Base-by-base conservation (phyloP, 2,113 vertebrate genomes). In the Zosterops lateralis region DNA sequence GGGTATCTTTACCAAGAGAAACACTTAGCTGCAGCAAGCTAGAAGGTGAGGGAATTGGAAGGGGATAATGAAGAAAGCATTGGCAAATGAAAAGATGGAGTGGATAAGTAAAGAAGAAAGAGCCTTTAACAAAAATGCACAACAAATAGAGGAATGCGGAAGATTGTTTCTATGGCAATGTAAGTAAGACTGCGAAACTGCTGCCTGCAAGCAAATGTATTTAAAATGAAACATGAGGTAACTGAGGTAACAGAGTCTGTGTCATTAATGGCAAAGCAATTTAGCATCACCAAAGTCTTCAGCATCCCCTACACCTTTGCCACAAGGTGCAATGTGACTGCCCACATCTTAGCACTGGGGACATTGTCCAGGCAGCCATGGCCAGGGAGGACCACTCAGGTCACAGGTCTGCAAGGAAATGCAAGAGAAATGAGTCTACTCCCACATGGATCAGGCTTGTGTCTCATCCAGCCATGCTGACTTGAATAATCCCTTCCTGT, bases 91-190 rank as follows among this genome's bases (percentile, higher is more conserved):
- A 92, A 79, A 95, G 88, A 91, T 93, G 66, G 57, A 91, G 68
- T 24, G 47, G 80, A 82, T 96, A 93, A 95, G 90, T 75, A 74
- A 91, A 84, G 76, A 89, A 95, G 90, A 95, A 92, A 91, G 90
- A 84, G 76, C 70, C 77, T 90, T 91, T 92, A 87, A 87, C 90
- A 74, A 93, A 95, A 94, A 74, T 3, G 28, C 75, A 54, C 87
- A 62, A 70, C 60, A 82, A 89, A 82, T 31, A 87, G 72, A 90
- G 61, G 51, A 87, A 93, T 60, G 82, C 0, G 4, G 45, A 80
- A 93, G 96, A 96, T 90, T 88, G 97, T 97, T 96, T 90, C 97
- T 95, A 96, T 97, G 97, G 96, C 80, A 90, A 97, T 92, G 47
- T 76, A 82, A 95, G 95, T 83, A 86, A 97, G 94, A 72, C 48